Conservation (phyloP, 2,888 invertebrate species). For the Cephus pygmeus region DNA sequence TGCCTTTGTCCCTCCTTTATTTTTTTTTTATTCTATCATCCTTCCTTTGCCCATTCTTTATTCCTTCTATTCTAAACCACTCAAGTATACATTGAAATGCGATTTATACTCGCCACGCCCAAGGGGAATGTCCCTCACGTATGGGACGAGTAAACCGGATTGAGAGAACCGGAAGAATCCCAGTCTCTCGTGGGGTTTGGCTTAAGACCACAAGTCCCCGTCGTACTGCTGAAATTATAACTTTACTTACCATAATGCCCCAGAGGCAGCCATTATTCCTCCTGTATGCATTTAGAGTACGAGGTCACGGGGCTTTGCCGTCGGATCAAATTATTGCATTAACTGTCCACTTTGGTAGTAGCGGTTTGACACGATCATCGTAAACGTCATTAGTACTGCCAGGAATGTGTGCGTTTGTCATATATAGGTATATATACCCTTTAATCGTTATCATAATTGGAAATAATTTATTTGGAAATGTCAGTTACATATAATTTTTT, state of each 20-base stretch:
- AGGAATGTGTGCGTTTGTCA: not conserved
- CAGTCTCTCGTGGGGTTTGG: slow-evolving; percentile 30
- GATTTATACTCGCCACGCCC: slow-evolving; percentile 36
- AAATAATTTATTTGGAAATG: not conserved
- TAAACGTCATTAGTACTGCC: not conserved
- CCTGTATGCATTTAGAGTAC: not conserved
- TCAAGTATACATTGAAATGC: slow-evolving; percentile 38
- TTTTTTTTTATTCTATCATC: not conserved
- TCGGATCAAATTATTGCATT: not conserved
- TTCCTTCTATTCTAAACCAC: slow-evolving; percentile 11
- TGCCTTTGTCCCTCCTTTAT: not conserved
- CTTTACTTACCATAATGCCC: slow-evolving; percentile 17
- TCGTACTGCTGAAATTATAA: slow-evolving; percentile 11
- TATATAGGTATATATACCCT: not conserved
- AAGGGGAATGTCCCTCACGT: not conserved
- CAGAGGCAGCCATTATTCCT: slow-evolving; percentile 3
- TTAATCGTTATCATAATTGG: not conserved
- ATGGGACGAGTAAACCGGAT: slow-evolving; percentile 4
- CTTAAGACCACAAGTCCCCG: slow-evolving; percentile 36
- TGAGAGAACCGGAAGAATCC: slow-evolving; percentile 10
- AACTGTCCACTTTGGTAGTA: not conserved
- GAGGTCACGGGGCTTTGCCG: not conserved
- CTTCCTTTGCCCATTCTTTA: not conserved
- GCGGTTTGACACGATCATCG: not conserved
- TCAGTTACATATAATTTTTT: not conserved